Evolutionary conservation across 2,888 invertebrate species (phyloP).

Genomic region (Gisinianus flammeolus): DNA sequence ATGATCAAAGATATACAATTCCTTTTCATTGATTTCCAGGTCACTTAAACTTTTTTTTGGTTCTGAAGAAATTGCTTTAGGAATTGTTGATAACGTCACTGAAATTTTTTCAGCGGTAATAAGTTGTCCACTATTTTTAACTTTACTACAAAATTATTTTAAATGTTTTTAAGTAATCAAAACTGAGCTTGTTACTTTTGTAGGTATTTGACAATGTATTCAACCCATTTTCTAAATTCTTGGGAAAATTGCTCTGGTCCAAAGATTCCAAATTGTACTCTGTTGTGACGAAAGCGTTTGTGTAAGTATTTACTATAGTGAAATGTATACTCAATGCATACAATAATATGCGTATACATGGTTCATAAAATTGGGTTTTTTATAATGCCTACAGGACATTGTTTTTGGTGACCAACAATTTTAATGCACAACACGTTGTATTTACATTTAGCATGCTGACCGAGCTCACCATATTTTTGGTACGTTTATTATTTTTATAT

Average conservation of each 20-base stretch:
- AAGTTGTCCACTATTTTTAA: neutral
- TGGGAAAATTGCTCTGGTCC: slow-evolving; percentile 29
- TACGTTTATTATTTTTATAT: neutral
- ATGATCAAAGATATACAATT: too few relatives aligned
- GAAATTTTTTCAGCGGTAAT: slow-evolving; percentile 25
- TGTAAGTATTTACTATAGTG: neutral
- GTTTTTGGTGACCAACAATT: slow-evolving; percentile 14
- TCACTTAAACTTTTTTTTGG: slow-evolving; percentile 11
- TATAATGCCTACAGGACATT: neutral
- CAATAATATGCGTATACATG: neutral
- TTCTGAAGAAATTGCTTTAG: slow-evolving; percentile 5
- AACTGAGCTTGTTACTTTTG: neutral
- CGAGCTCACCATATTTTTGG: neutral
- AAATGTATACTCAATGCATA: neutral
- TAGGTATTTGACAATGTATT: slow-evolving; percentile 24
- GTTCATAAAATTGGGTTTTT: neutral
- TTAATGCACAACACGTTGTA: slow-evolving; percentile 19
- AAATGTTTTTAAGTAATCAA: neutral
- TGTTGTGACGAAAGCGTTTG: slow-evolving; percentile 21
- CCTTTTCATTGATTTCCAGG: too few relatives aligned
- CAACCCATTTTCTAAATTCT: slow-evolving; percentile 10
- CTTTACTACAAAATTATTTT: too few relatives aligned
- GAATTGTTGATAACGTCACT: neutral
- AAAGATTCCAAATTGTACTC: slow-evolving; percentile 14
- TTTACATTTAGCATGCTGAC: neutral